Evolutionary conservation across 2,888 invertebrate genomes (phyloP).

Genomic region (Apotomis capreana): DNA sequence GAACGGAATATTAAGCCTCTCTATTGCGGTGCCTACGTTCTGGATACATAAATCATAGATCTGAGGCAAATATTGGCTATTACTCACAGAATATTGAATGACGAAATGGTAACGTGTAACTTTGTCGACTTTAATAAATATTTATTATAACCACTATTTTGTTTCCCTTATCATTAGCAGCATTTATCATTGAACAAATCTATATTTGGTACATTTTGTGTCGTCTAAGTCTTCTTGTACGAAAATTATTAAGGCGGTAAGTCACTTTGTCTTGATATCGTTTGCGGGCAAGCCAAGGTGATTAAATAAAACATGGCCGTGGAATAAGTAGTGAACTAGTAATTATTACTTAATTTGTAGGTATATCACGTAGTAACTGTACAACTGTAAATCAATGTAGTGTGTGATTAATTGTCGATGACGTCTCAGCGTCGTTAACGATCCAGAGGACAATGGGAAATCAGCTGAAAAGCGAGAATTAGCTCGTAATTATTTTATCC

Average conservation of each 20-base stretch:
- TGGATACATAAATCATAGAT: constrained; percentile 25
- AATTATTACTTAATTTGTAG: too few relatives aligned
- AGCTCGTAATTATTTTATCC: not conserved
- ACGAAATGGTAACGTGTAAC: not conserved
- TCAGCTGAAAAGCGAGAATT: not conserved
- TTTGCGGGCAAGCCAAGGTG: too few relatives aligned
- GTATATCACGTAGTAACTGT: too few relatives aligned
- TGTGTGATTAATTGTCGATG: not conserved
- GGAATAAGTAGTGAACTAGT: too few relatives aligned
- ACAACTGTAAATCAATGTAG: too few relatives aligned
- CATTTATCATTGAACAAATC: too few relatives aligned
- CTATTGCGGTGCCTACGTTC: constrained; percentile 22
- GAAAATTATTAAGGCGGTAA: too few relatives aligned
- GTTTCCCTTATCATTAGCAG: not conserved
- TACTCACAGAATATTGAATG: not conserved
- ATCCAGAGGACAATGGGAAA: not conserved
- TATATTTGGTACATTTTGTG: too few relatives aligned
- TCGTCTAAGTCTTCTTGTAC: too few relatives aligned
- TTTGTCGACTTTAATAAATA: not conserved
- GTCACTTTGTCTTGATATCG: too few relatives aligned
- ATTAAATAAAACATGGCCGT: too few relatives aligned
- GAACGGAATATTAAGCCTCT: constrained; percentile 40
- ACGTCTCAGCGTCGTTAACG: not conserved
- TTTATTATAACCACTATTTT: not conserved
- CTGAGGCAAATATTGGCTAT: constrained; percentile 12